Evolutionary conservation across 2,888 invertebrate species (phyloP).

Genomic region (Seira sanloemensis): DNA sequence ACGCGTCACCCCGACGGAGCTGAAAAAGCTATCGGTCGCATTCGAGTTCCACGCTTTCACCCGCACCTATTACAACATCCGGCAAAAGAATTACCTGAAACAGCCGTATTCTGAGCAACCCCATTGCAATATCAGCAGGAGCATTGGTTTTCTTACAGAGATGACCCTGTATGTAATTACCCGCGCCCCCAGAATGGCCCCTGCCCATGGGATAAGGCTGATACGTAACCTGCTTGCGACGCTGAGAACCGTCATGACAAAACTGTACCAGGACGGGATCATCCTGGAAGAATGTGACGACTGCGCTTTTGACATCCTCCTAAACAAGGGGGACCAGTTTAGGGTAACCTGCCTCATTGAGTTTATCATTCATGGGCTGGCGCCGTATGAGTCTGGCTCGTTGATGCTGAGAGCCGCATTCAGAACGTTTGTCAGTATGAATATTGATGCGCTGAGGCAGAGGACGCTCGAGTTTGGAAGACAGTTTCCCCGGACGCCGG

Average conservation of each 20-base stretch:
- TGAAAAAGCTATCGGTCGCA: conserved; percentile 19
- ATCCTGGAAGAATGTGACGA: neutral
- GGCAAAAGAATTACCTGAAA: neutral
- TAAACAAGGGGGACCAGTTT: conserved; percentile 35
- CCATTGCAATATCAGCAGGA: conserved; percentile 13
- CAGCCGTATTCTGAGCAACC: neutral
- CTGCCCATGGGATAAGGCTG: conserved; percentile 35
- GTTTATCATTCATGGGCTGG: conserved; percentile 48
- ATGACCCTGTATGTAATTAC: conserved; percentile 27
- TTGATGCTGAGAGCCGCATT: conserved; percentile 2
- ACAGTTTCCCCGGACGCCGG: too few species aligned
- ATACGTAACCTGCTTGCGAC: conserved; percentile 46
- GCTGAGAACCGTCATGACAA: conserved; percentile 38
- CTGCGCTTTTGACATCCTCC: conserved; percentile 20
- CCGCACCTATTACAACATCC: conserved; percentile 17
- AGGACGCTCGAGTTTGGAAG: conserved; percentile 28
- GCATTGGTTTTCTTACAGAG: conserved; percentile 42
- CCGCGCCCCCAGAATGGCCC: neutral
- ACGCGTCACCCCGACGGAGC: conserved; percentile 20
- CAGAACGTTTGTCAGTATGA: conserved; percentile 18
- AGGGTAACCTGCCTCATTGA: conserved; percentile 32
- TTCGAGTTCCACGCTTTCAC: conserved; percentile 44
- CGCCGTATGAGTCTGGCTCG: conserved; percentile 10
- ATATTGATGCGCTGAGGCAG: conserved; percentile 3
- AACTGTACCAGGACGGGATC: conserved; percentile 34